Evolutionary conservation across 2,113 vertebrate genomes (phyloP), one percentile per base, ranked within the genome.

Genomic region (Pedetes capensis): DNA sequence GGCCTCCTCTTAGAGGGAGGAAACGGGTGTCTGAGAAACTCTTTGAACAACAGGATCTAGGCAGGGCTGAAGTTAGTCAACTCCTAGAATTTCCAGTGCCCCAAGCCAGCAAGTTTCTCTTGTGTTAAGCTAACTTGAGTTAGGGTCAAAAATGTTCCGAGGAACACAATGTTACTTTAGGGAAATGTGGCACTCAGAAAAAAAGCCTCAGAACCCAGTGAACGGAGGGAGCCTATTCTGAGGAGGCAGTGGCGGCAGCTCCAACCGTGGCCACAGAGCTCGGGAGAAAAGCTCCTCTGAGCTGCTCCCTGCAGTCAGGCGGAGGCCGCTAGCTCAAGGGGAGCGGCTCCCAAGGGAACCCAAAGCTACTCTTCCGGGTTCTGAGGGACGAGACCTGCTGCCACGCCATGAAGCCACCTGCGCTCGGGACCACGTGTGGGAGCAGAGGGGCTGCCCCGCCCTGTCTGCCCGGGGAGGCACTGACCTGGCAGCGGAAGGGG

Each of bases 401-500:
- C 29, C 13, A 1, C 1, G 14, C 53, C 57, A n/a, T 32, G 9
- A 20, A 37, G 17, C 25, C 37, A 5, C 1, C 59, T 11, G n/a
- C 11, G 25, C 42, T 51, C 42, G 69, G 57, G 34, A 55, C 17
- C 18, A 51, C 42, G n/a, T 0, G 0, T 0, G 22, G 29, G 47
- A 64, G 39, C 13, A 25, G 11, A 17, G 23, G 57, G n/a, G 55
- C 76, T 27, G 3, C 39, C n/a, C n/a, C n/a, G n/a, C n/a, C n/a
- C n/a, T n/a, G 12, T 2, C 27, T 27, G 63, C 2, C 34, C 20
- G 6, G 20, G 55, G 51, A 16, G 37, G 12, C 27, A 76, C 97
- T 96, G 47, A 98, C 98, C 98, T 98, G 98, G 97, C 20, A 88
- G 80, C 71, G 97, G 97, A 95, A 98, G 94, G 42, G 98, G 96